Base-by-base conservation (phyloP, 1,140 invertebrate genomes). In the Artemia franciscana region DNA sequence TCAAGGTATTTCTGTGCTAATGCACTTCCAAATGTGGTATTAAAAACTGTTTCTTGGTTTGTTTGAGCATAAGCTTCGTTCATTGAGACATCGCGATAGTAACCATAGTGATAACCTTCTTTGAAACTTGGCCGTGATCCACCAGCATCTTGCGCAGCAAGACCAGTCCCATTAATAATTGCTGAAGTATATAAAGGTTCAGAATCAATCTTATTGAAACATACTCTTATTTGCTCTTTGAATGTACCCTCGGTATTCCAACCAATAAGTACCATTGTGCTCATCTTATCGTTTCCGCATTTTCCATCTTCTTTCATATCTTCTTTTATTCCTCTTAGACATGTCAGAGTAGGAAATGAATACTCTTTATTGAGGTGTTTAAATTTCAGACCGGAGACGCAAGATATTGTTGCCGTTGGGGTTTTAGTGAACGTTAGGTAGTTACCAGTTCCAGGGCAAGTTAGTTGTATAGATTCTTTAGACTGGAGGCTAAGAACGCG, bases 211-310 rank as follows among this genome's bases (percentile, higher is more conserved):
- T 61, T 61, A 56, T 57, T 28, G n/a, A 61, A 60, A 24, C 63
- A 64, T 18, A 64, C 60, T 25, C 23, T 57, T 5, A 64, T 62
- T 26, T 64, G 63, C 24, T 58, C 60, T 5, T 61, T 58, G 28
- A 64, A 64, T 5, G 28, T 62, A 5, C 28, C 27, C 12, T 56
- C 26, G 5, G 61, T 27, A 5, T 64, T 28, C 63, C 63, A 64
- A 18, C 63, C 63, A n/a, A 64, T 64, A 5, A 26, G 26, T n/a
- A 64, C 28, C 9, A 58, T 5, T 4, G 57, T 58, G 57, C 63
- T 60, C 7, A 24, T 28, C 23, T 24, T 57, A 18, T 7, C 24
- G 3, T 26, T 28, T 0, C 58, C 63, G n/a, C 63, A 64, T 2
- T 26, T 62, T 15, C 56, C 60, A 9, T 30, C 61, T 58, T 64